These are phyloP conservation scores for Plutella xylostella DNA, from an alignment of 2,888 invertebrate genomes.

Conservation along the genomic window DNA sequence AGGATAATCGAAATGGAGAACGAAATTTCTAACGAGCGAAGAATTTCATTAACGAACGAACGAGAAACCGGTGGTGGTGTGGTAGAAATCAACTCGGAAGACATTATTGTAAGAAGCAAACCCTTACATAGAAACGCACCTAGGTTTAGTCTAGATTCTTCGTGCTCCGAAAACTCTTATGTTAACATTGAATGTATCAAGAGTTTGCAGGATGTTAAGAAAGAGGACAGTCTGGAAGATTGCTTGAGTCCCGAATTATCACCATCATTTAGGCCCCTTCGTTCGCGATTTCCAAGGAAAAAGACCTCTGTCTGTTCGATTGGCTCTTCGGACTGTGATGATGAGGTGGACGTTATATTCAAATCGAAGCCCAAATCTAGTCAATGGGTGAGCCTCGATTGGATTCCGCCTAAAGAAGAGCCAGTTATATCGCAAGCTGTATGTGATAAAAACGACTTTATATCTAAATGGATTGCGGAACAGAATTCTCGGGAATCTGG, in stretches of 20 bases:
- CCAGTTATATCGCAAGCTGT: constrained; percentile 60
- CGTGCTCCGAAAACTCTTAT: constrained; percentile 69
- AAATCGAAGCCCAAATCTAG: constrained; percentile 70
- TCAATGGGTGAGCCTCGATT: constrained; percentile 69
- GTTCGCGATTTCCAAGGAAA: constrained; percentile 58
- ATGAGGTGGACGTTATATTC: constrained; percentile 66
- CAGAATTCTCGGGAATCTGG: constrained; percentile 57
- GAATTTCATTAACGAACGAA: constrained; percentile 60
- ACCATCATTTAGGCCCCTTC: constrained; percentile 44
- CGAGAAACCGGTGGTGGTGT: constrained; percentile 57
- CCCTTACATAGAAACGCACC: constrained; percentile 50
- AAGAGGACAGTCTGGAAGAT: constrained; percentile 46
- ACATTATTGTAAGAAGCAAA: constrained; percentile 48
- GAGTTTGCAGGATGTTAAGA: constrained; percentile 66
- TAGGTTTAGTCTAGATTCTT: constrained; percentile 65
- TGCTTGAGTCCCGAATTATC: constrained; percentile 39
- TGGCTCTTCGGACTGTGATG: constrained; percentile 65
- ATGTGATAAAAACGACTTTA: constrained; percentile 69
- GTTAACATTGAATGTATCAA: constrained; percentile 64
- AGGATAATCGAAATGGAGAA: constrained; percentile 67
- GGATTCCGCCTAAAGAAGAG: constrained; percentile 66
- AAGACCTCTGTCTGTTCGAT: constrained; percentile 66
- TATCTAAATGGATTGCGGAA: constrained; percentile 66
- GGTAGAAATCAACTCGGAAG: constrained; percentile 41
- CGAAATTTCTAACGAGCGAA: constrained; percentile 59